Evolutionary conservation across 2,888 invertebrate species (phyloP).

Genomic region (Mythimna pallens): DNA sequence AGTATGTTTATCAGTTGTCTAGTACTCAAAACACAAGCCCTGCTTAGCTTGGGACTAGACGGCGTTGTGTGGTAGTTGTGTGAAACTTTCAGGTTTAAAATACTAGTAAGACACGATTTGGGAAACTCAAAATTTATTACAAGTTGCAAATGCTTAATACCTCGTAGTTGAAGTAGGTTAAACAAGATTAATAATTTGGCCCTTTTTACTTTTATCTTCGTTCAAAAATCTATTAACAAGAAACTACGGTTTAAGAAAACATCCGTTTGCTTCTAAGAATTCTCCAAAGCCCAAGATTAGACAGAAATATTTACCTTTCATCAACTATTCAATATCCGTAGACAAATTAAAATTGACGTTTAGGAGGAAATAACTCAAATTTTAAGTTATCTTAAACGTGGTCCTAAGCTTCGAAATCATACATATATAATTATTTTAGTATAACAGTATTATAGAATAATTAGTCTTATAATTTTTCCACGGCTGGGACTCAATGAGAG

Average conservation of each 20-base stretch:
- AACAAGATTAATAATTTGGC: not conserved
- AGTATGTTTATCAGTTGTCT: too few species aligned
- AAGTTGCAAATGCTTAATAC: too few species aligned
- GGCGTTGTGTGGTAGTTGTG: too few species aligned
- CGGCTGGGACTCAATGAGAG: too few species aligned
- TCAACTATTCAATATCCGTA: slow-evolving; percentile 6
- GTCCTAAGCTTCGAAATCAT: not conserved
- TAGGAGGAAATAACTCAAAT: not conserved
- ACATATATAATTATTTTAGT: too few species aligned
- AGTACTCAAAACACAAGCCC: too few species aligned
- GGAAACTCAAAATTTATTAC: not conserved
- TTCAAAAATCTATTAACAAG: not conserved
- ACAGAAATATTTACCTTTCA: slow-evolving; percentile 10
- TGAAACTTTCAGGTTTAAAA: too few species aligned
- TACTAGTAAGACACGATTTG: too few species aligned
- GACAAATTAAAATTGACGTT: slow-evolving; percentile 6
- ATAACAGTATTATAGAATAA: too few species aligned
- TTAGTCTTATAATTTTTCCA: too few species aligned
- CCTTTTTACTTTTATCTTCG: not conserved
- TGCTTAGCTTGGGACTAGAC: too few species aligned
- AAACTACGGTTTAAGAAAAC: not conserved
- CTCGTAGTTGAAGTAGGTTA: not conserved
- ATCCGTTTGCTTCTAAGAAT: not conserved
- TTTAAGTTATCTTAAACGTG: not conserved
- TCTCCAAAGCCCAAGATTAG: not conserved